A percentile compares a stretch with the other conserved stretches of the same genome.
These are phyloP conservation scores for Boloria selene DNA, from an alignment of 2,888 invertebrate genomes.

Conservation along the genomic window DNA sequence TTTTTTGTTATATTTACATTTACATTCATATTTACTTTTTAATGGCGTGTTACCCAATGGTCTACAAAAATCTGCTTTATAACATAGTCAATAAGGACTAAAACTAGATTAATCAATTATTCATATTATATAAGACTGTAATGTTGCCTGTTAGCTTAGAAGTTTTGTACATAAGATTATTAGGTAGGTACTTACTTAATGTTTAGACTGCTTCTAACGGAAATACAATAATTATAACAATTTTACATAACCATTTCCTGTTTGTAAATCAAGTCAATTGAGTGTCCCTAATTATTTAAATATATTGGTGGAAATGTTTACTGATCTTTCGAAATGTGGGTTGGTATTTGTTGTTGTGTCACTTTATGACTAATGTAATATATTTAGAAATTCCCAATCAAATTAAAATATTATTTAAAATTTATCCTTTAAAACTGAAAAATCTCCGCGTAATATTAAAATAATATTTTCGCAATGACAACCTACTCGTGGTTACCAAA, in stretches of 20 bases:
- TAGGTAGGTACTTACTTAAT: constrained; percentile 29
- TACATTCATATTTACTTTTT: neutral
- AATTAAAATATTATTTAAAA: neutral
- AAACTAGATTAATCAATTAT: constrained; percentile 2
- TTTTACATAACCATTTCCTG: constrained; percentile 14
- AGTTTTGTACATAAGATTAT: constrained; percentile 37
- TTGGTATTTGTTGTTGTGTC: too few relatives aligned
- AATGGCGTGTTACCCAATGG: neutral
- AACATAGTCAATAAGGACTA: constrained; percentile 1
- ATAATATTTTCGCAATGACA: too few relatives aligned
- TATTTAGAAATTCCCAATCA: neutral
- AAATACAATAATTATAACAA: constrained; percentile 18
- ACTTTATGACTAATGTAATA: too few relatives aligned
- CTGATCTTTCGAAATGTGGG: neutral
- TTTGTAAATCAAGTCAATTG: constrained; percentile 15
- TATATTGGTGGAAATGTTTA: constrained; percentile 6
- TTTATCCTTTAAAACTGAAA: too few relatives aligned
- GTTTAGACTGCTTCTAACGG: constrained; percentile 9
- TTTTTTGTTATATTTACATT: too few relatives aligned
- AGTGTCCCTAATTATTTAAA: constrained; percentile 6
- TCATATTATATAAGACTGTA: constrained; percentile 48
- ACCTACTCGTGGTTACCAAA: too few relatives aligned
- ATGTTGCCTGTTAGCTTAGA: constrained; percentile 50
- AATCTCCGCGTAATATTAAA: too few relatives aligned
- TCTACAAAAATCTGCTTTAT: constrained; percentile 7